These are phyloP conservation scores for Pandemis cinnamomeana DNA, from an alignment of 2,888 invertebrate genomes.

Conservation along the genomic window DNA sequence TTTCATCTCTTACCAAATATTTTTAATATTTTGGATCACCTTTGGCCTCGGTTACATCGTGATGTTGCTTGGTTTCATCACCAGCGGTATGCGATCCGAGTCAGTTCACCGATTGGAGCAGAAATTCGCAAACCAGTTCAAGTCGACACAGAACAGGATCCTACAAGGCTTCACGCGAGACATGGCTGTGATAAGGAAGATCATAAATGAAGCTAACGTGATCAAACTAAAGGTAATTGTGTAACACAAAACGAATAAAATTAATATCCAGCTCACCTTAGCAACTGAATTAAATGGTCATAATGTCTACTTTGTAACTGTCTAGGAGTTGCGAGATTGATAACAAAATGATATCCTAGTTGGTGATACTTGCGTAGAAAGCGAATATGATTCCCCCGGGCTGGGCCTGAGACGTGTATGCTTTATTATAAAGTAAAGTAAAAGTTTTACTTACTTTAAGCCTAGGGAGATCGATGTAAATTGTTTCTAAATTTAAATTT, in stretches of 20 bases:
- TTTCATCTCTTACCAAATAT: constrained; percentile 90
- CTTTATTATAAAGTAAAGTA: background rate
- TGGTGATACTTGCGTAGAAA: background rate
- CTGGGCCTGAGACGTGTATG: background rate
- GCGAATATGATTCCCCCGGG: background rate
- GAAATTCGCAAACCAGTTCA: constrained; percentile 90
- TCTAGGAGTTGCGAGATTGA: background rate
- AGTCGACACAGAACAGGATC: constrained; percentile 91
- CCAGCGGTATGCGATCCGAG: constrained; percentile 90
- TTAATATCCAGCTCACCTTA: constrained; percentile 19
- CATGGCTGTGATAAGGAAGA: constrained; percentile 88
- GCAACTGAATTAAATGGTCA: background rate
- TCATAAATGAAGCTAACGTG: constrained; percentile 92
- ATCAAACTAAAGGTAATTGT: constrained; percentile 89
- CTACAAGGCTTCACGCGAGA: constrained; percentile 91
- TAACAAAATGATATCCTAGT: constrained; percentile 3
- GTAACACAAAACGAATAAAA: constrained; percentile 18
- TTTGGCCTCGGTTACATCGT: constrained; percentile 96
- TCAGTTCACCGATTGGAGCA: constrained; percentile 89
- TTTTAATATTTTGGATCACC: constrained; percentile 94
- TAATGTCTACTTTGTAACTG: background rate
- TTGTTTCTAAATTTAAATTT: background rate
- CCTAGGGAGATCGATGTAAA: background rate
- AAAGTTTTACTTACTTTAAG: background rate
- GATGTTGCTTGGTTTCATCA: constrained; percentile 95